phyloP scores from a whole-genome alignment of 2,797 vertebrate genomes.

The Spinibarbus caldwelli region DNA sequence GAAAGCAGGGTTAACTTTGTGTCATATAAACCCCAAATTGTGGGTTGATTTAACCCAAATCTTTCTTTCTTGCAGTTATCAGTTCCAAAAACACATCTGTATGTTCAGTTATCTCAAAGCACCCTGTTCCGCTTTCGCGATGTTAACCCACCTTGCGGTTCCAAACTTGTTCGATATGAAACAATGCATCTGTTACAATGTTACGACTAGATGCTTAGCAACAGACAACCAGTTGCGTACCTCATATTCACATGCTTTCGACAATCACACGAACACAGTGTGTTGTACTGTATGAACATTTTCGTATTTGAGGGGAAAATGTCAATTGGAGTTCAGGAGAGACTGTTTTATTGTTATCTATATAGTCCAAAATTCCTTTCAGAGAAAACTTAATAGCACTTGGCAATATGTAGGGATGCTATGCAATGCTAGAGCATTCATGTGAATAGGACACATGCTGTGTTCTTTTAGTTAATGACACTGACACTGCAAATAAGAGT shows the following conservation, averaged over 20 bases:
- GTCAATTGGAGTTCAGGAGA: no score
- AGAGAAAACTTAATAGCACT: neutral
- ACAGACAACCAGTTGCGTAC: neutral
- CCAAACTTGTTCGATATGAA: neutral
- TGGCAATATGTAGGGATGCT: neutral
- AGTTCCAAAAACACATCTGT: neutral
- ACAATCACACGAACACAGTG: neutral
- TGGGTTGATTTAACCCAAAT: neutral
- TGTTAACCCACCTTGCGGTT: neutral
- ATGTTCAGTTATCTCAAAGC: neutral
- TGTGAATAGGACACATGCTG: neutral
- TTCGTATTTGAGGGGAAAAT: neutral
- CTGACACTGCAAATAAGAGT: neutral
- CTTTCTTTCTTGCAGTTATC: neutral
- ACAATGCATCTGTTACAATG: neutral
- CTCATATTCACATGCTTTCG: neutral
- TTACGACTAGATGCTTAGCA: neutral
- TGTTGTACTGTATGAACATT: neutral
- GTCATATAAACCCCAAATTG: neutral
- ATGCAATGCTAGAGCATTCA: neutral
- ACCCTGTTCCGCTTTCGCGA: neutral
- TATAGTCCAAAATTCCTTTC: neutral
- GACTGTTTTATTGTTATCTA: neutral
- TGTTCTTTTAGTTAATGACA: neutral
- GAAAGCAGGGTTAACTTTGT: neutral